Conservation (phyloP, 2,888 invertebrate genomes). For the Allophyes oxyacanthae region DNA sequence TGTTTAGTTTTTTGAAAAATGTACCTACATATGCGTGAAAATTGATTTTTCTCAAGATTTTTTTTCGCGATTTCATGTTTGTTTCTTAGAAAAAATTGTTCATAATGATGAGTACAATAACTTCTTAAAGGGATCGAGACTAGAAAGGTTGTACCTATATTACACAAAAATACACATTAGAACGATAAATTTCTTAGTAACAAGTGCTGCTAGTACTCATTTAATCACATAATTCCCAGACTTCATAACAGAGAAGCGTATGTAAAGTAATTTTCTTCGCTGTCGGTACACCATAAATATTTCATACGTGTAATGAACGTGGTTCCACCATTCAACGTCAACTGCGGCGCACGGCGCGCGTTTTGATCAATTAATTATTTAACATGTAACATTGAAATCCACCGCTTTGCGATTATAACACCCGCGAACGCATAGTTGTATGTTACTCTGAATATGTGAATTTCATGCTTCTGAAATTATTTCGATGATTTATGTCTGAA, state of each 20-base stretch:
- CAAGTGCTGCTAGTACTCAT: not conserved
- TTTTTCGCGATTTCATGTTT: too few relatives aligned
- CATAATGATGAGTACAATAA: too few relatives aligned
- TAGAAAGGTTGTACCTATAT: too few relatives aligned
- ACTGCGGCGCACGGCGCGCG: slow-evolving; percentile 34
- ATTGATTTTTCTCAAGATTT: too few relatives aligned
- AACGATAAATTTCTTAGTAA: not conserved
- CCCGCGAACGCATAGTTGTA: slow-evolving; percentile 3
- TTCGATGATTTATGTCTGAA: slow-evolving; percentile 12
- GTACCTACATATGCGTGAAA: too few relatives aligned
- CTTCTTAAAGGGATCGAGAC: too few relatives aligned
- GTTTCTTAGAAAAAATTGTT: too few relatives aligned
- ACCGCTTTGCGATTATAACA: slow-evolving; percentile 35
- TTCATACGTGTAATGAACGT: slow-evolving; percentile 59
- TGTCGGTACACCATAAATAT: slow-evolving; percentile 46
- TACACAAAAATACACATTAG: too few relatives aligned
- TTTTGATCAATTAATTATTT: slow-evolving; percentile 59
- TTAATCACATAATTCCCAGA: not conserved
- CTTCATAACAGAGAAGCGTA: slow-evolving; percentile 7
- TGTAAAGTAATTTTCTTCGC: slow-evolving; percentile 29
- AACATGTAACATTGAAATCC: slow-evolving; percentile 38
- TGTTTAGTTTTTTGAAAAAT: too few relatives aligned
- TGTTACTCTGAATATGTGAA: not conserved
- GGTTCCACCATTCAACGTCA: slow-evolving; percentile 36
- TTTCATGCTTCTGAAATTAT: slow-evolving; percentile 8